Evolutionary conservation across 2,888 invertebrate genomes (phyloP), one percentile per base, ranked within the genome.

Genomic region (Protonemura montana): DNA sequence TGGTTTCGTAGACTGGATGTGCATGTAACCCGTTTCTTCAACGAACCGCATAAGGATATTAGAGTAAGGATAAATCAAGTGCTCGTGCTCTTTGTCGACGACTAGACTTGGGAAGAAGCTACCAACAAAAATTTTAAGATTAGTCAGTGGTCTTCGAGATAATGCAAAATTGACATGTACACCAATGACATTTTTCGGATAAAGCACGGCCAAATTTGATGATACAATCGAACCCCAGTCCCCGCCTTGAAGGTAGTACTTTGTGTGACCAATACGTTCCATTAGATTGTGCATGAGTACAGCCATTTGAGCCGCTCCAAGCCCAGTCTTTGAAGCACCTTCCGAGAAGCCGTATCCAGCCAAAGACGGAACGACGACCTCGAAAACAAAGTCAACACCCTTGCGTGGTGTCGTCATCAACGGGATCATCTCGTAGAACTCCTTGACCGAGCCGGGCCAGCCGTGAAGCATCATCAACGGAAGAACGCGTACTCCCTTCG

Each of bases 401-500:
- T 91, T 89, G 3, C 91, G 91, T 0, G 93, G 92, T 0, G 91
- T 92, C 0, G 93, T 94, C 59, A 96, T 90, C 86, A 94, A 89
- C 0, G 96, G 96, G 86, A 96, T 94, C 26, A 96, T 90, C 86
- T 95, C 95, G 89, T 96, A 95, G 90, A 97, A 97, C 91, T 97
- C 97, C 3, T 95, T 93, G 0, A 97, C 91, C 0, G 96, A 96
- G 0, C 97, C 96, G 0, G 97, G 98, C 97, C 97, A 97, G 27
- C 97, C 97, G 89, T 97, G 97, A 26, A 96, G 90, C 81, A 98
- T 87, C 1, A 97, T 90, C 13, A 98, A 88, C 0, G 97, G 96
- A 0, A 95, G 88, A 0, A 94, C 93, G 89, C 91, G 91, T 85
- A 86, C 90, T 87, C 91, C 90, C 88, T 92, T 91, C 41, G 90